Evolutionary conservation across 2,888 invertebrate genomes (phyloP), one percentile per base, ranked within the genome.

Genomic region (Athalia rosae): DNA sequence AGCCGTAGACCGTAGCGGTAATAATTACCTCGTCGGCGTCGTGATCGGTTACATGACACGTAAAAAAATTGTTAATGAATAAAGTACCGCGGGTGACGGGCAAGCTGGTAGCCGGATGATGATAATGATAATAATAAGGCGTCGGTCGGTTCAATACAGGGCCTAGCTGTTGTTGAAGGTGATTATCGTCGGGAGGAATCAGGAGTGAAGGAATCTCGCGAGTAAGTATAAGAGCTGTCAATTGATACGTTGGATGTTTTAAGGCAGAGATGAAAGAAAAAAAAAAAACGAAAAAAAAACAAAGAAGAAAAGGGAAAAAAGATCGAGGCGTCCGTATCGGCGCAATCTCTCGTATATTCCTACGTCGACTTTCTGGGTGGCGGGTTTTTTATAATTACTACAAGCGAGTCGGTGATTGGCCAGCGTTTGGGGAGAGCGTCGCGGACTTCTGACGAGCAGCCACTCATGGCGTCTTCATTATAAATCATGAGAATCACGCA

Each of bases 391-490:
- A 83, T 86, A 86, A 86, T 86, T 86, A 86, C 84, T 81, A 84
- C 82, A 84, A 81, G 81, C 80, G 79, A 61, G 66, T 77, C 78
- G 79, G 79, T 82, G 82, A 85, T 84, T 83, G 82, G 84, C 80
- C 79, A 63, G 28, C 28, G 28, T 28, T 28, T n/a, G n/a, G n/a
- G n/a, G 28, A 28, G 48, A 77, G 69, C 77, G 62, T 76, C 64
- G 64, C 64, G 64, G 76, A 64, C 64, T 69, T 45, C 77, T 71
- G 77, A 77, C 62, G 80, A 78, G 79, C 76, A 77, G 80, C 83
- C 82, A 83, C 83, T 85, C 85, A 87, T 87, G 86, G 88, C 86
- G 81, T 88, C 88, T 89, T 89, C 86, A 87, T 88, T 87, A 85
- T 84, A 85, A 87, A 87, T 85, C 84, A 83, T 83, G 82, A 87